Evolutionary conservation across 1,140 invertebrate genomes (phyloP).

Genomic region (Macrocentrus cingulum): DNA sequence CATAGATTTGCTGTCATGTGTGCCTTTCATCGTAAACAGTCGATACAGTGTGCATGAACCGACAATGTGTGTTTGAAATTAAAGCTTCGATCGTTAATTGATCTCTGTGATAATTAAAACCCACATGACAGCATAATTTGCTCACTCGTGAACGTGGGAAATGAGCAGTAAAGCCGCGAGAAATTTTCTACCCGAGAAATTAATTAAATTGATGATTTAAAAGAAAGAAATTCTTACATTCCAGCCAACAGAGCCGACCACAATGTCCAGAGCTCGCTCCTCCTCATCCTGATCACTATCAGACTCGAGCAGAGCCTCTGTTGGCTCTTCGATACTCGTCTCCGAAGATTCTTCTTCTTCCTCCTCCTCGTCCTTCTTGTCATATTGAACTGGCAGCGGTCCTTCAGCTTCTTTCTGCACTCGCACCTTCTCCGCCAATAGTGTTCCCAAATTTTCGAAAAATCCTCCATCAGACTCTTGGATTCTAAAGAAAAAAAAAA

Average conservation of each 20-base stretch:
- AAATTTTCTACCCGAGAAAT: too few relatives aligned
- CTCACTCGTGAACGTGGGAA: too few relatives aligned
- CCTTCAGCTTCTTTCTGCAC: conserved; percentile 43
- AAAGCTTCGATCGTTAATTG: too few relatives aligned
- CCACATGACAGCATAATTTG: too few relatives aligned
- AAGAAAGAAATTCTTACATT: conserved; percentile 77
- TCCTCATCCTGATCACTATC: conserved; percentile 64
- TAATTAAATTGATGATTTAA: too few relatives aligned
- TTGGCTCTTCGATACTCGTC: conserved; percentile 47
- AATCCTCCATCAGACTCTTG: conserved; percentile 78
- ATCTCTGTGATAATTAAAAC: too few relatives aligned
- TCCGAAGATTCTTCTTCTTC: conserved; percentile 43
- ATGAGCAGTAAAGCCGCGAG: too few relatives aligned
- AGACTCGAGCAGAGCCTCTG: conserved; percentile 48
- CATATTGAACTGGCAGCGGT: conserved; percentile 35
- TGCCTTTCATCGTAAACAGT: too few relatives aligned
- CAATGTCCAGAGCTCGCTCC: conserved; percentile 54
- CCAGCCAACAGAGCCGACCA: conserved; percentile 65
- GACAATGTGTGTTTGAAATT: too few relatives aligned
- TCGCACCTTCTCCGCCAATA: conserved; percentile 66
- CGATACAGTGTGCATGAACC: too few relatives aligned
- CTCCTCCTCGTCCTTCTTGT: conserved; percentile 43
- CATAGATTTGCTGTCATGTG: too few relatives aligned
- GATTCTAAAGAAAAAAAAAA: conserved; percentile 60
- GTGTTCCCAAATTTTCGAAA: conserved; percentile 76